These are phyloP conservation scores for Mechanitis mazaeus DNA, from an alignment of 2,888 invertebrate genomes.

Conservation along the genomic window DNA sequence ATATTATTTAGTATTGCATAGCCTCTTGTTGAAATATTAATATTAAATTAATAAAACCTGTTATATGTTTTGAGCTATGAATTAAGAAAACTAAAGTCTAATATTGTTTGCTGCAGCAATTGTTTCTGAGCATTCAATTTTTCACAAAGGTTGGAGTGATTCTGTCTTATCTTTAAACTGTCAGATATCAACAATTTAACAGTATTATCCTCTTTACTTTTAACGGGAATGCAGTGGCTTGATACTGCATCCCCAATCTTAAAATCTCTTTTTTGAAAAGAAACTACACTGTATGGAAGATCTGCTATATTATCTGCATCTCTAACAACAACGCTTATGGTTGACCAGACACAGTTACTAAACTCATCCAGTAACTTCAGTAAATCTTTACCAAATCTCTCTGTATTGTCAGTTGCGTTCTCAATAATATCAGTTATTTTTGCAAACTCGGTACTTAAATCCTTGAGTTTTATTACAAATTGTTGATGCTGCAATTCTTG, in stretches of 20 bases:
- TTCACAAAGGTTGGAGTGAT: constrained; percentile 49
- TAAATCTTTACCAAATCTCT: constrained; percentile 50
- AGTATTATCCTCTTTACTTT: constrained; percentile 46
- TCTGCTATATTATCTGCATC: constrained; percentile 55
- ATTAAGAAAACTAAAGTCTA: constrained; percentile 64
- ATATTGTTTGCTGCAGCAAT: constrained; percentile 45
- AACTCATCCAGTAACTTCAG: constrained; percentile 51
- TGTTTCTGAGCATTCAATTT: constrained; percentile 56
- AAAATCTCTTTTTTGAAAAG: constrained; percentile 67
- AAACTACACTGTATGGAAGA: constrained; percentile 65
- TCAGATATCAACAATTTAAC: constrained; percentile 65
- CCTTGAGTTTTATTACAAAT: constrained; percentile 62
- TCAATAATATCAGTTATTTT: constrained; percentile 62
- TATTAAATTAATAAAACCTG: no score
- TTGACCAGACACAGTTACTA: constrained; percentile 61
- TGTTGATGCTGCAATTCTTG: constrained; percentile 60
- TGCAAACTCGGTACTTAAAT: constrained; percentile 60
- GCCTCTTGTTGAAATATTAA: background rate
- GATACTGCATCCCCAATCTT: constrained; percentile 67
- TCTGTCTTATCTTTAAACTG: constrained; percentile 58
- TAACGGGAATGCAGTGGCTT: constrained; percentile 47
- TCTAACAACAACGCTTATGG: constrained; percentile 55
- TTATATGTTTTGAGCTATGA: background rate
- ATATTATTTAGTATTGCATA: constrained; percentile 1
- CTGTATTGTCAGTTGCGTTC: constrained; percentile 56